Conservation (phyloP, 2,113 vertebrate species). For the Ptilorrhoa leucosticta region DNA sequence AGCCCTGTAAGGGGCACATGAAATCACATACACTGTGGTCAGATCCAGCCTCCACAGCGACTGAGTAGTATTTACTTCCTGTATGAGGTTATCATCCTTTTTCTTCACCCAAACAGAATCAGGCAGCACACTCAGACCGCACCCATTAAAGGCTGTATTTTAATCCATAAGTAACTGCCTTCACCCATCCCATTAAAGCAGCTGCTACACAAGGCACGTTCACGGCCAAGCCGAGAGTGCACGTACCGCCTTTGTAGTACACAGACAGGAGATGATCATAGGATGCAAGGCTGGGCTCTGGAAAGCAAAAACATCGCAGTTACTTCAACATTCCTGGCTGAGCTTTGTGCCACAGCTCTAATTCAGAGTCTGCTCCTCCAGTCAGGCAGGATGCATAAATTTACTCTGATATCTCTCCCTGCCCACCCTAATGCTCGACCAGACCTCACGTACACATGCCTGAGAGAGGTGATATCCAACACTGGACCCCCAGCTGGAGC, state of each 20-base stretch:
- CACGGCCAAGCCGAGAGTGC: fast-evolving
- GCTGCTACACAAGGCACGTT: background rate
- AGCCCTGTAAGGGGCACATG: background rate
- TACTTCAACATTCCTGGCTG: background rate
- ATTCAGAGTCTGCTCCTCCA: background rate
- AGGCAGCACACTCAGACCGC: background rate
- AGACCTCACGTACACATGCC: fast-evolving
- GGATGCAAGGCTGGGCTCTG: constrained; percentile 88
- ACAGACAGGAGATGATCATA: constrained; percentile 78
- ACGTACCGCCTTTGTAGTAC: constrained; percentile 80
- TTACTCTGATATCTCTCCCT: fast-evolving
- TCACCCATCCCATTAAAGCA: background rate
- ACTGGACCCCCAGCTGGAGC: background rate
- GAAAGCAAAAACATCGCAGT: background rate
- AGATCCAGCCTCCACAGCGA: background rate
- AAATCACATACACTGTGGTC: fast-evolving
- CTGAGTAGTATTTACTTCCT: background rate
- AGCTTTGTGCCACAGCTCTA: background rate
- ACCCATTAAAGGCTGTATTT: background rate
- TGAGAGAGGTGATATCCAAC: background rate
- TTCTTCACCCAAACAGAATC: background rate
- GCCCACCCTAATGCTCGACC: background rate
- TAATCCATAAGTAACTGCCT: background rate
- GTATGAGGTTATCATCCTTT: background rate
- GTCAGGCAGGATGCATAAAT: background rate